Percentiles rank a stretch among this genome's conserved stretches.
These are phyloP conservation scores for Harpalus rubripes DNA, from an alignment of 2,888 invertebrate genomes.

Conservation along the genomic window DNA sequence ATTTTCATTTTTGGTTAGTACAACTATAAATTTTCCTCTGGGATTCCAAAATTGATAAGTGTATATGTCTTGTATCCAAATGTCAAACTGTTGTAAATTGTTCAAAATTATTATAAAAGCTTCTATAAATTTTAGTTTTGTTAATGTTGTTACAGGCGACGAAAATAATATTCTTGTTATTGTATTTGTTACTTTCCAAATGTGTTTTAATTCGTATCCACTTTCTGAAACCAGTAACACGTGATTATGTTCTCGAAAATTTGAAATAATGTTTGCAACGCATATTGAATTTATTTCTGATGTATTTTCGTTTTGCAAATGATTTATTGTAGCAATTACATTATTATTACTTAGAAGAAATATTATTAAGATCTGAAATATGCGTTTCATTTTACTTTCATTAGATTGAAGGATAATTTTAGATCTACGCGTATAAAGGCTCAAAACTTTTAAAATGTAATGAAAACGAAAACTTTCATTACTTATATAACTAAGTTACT, in stretches of 20 bases:
- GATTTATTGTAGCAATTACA: not conserved
- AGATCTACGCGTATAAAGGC: no score
- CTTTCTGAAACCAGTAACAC: conserved; percentile 6
- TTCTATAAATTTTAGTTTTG: not conserved
- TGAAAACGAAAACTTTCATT: no score
- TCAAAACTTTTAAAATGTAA: no score
- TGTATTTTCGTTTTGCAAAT: not conserved
- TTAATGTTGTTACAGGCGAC: not conserved
- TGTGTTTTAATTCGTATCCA: not conserved
- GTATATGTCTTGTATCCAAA: not conserved
- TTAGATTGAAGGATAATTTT: no score
- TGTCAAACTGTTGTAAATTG: conserved; percentile 3
- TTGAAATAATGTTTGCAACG: not conserved
- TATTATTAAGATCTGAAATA: no score
- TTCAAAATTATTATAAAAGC: conserved; percentile 1
- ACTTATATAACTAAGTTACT: no score
- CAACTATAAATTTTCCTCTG: conserved; percentile 37
- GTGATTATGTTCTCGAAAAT: not conserved
- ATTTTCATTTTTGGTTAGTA: conserved; percentile 3
- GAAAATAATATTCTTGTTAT: conserved; percentile 12
- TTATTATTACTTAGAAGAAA: not conserved
- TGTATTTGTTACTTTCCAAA: conserved; percentile 3
- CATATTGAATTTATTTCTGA: not conserved
- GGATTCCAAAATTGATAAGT: conserved; percentile 31
- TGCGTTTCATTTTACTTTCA: no score